Percentiles rank a stretch among this genome's conserved stretches.
Evolutionary conservation across 1,140 invertebrate species (phyloP).

Genomic region (Aphis gossypii): DNA sequence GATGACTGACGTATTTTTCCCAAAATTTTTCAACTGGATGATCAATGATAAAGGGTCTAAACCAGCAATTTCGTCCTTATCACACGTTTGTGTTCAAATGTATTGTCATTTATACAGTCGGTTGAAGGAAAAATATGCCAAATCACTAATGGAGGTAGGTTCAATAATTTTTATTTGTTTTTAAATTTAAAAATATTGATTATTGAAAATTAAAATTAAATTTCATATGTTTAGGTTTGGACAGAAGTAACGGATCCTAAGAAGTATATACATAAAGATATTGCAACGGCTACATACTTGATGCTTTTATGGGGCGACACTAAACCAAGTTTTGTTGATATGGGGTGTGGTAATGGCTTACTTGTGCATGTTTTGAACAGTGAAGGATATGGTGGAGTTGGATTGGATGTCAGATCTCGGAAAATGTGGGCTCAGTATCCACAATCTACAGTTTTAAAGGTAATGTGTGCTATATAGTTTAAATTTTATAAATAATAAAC

Average conservation of each 20-base stretch:
- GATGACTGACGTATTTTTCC: constrained; percentile 66
- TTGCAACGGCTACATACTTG: constrained; percentile 93
- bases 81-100: constrained; percentile 72
- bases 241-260: constrained; percentile 89
- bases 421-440: constrained; percentile 90
- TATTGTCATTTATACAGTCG: constrained; percentile 78
- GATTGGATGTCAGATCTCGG: constrained; percentile 87
- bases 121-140: constrained; percentile 82
- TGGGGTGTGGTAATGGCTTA: constrained; percentile 97
- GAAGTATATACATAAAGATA: constrained; percentile 96
- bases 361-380: constrained; percentile 85
- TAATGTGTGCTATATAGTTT: constrained; percentile 60
- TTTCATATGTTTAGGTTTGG: constrained; percentile 73
- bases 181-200: no score
- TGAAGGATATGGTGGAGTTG: constrained; percentile 86
- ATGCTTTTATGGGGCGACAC: constrained; percentile 76
- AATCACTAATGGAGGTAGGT: constrained; percentile 73
- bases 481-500: background rate
- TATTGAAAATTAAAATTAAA: background rate
- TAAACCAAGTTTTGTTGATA: constrained; percentile 82
- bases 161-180: background rate
- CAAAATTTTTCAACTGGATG: constrained; percentile 75
- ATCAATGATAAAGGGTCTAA: constrained; percentile 62
- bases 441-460: constrained; percentile 64
- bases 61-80: constrained; percentile 70